phyloP scores from a whole-genome alignment of 2,888 invertebrate genomes.

The Macrophya annulata region DNA sequence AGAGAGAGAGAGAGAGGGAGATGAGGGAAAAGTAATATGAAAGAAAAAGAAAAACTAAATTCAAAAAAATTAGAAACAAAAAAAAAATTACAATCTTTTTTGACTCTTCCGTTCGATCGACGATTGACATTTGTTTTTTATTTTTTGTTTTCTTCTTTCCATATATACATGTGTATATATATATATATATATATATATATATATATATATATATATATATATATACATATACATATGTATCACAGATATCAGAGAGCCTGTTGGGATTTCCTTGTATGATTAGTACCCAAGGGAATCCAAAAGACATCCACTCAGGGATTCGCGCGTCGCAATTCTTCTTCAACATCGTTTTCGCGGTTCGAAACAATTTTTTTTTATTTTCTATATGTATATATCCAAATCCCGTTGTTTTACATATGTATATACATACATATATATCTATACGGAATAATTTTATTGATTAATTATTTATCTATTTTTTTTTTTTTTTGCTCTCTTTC shows the following conservation, averaged over 20 bases:
- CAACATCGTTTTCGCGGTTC: neutral
- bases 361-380: neutral
- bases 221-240: too few relatives aligned
- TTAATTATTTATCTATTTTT: neutral
- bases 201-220: too few relatives aligned
- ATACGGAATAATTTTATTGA: neutral
- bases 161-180: too few relatives aligned
- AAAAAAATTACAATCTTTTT: neutral
- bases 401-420: neutral
- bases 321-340: neutral
- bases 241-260: neutral
- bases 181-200: too few relatives aligned
- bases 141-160: too few relatives aligned
- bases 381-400: neutral
- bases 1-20: too few relatives aligned
- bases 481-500: neutral
- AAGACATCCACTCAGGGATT: conserved; percentile 19
- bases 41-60: neutral
- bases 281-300: conserved; percentile 44
- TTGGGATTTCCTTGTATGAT: conserved; percentile 12
- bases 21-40: neutral
- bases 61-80: too few relatives aligned
- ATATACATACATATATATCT: neutral
- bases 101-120: neutral
- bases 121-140: neutral